These are phyloP conservation scores for Raja brachyura DNA, from an alignment of 2,113 vertebrate species.

Conservation along the genomic window DNA sequence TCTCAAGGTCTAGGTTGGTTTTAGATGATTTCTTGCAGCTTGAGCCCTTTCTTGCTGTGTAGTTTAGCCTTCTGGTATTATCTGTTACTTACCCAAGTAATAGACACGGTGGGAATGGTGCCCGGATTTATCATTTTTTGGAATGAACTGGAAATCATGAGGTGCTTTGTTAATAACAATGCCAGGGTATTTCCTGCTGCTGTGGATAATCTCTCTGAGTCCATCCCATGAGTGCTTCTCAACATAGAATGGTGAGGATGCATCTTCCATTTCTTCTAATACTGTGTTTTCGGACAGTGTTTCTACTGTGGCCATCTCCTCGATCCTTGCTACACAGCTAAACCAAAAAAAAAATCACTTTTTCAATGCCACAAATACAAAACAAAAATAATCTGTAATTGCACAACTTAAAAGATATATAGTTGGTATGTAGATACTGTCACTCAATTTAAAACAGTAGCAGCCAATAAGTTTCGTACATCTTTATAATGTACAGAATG, in stretches of 20 bases:
- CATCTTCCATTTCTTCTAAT: constrained; percentile 72
- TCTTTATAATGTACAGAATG: not conserved
- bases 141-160: constrained; percentile 87
- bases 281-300: constrained; percentile 62
- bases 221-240: constrained; percentile 86
- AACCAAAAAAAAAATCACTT: not conserved
- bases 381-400: not conserved
- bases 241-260: constrained; percentile 73
- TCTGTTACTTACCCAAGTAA: constrained; percentile 71
- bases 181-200: constrained; percentile 86
- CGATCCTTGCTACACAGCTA: constrained; percentile 55
- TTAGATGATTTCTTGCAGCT: not conserved
- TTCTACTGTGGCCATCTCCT: constrained; percentile 71
- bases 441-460: not conserved
- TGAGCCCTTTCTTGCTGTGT: not conserved
- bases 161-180: constrained; percentile 84
- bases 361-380: not conserved
- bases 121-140: constrained; percentile 72
- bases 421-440: not conserved
- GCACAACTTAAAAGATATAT: not conserved
- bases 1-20: not conserved
- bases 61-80: not conserved
- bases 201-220: constrained; percentile 79
- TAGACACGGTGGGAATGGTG: constrained; percentile 86
- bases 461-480: not conserved